Evolutionary conservation across 2,113 vertebrate species (phyloP).

Genomic region (Larimichthys crocea): DNA sequence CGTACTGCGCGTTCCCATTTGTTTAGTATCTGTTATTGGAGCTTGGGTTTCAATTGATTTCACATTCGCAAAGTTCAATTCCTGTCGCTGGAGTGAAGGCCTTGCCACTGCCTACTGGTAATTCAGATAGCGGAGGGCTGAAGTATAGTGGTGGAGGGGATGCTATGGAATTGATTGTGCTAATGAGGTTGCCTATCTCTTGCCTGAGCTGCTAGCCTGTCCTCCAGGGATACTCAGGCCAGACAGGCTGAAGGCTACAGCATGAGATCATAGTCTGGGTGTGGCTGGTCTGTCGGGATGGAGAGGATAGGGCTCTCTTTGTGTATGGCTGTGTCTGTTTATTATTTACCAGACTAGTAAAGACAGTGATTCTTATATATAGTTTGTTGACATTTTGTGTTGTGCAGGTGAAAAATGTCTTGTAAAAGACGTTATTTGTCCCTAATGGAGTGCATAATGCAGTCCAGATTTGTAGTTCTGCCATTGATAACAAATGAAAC

Average conservation of each 20-base stretch:
- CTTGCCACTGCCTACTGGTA: conserved; percentile 34
- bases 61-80: conserved; percentile 56
- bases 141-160: conserved; percentile 33
- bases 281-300: conserved; percentile 64
- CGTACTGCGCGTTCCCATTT: conserved; percentile 27
- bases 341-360: conserved; percentile 10
- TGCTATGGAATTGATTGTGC: conserved; percentile 61
- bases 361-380: conserved; percentile 10
- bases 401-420: neutral
- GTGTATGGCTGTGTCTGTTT: conserved; percentile 31
- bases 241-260: conserved; percentile 65
- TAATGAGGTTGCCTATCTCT: conserved; percentile 70
- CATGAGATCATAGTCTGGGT: conserved; percentile 80
- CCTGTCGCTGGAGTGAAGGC: conserved; percentile 24
- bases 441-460: neutral
- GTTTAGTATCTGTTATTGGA: conserved; percentile 40
- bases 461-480: neutral
- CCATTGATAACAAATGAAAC: neutral
- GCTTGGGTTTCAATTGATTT: conserved; percentile 62
- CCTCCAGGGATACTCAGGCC: conserved; percentile 67
- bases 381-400: neutral
- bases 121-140: conserved; percentile 8
- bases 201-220: conserved; percentile 54
- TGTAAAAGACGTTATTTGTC: neutral
- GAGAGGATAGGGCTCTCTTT: conserved; percentile 46